Conservation (phyloP, 2,888 invertebrate species). For the Meteorus cinctellus region DNA sequence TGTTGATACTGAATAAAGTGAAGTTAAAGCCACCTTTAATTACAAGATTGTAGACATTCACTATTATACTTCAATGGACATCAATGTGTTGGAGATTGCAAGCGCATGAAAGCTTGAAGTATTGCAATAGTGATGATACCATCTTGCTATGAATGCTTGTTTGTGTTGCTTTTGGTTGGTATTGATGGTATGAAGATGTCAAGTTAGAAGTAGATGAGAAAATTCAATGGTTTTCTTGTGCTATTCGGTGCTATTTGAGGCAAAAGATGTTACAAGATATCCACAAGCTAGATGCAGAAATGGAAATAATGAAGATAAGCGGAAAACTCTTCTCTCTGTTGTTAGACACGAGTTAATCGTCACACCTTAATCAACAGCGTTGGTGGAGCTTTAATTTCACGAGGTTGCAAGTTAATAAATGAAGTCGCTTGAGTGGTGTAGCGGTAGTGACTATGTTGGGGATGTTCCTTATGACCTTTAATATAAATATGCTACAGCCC, state of each 20-base stretch:
- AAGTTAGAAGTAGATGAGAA: not conserved
- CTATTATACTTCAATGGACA: not conserved
- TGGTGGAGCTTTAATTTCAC: slow-evolving; percentile 34
- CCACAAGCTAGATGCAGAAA: not conserved
- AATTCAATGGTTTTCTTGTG: not conserved
- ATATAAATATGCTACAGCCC: slow-evolving; percentile 37
- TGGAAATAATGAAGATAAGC: not conserved
- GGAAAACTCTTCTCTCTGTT: not conserved
- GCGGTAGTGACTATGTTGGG: slow-evolving; percentile 6
- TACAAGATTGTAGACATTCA: not conserved
- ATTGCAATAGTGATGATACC: slow-evolving; percentile 49
- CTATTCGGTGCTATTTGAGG: not conserved
- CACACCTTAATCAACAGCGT: slow-evolving; percentile 47
- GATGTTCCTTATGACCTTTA: slow-evolving; percentile 24
- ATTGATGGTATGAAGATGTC: not conserved
- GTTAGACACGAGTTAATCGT: slow-evolving; percentile 38
- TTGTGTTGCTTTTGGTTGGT: not conserved
- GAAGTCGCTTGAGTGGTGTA: slow-evolving; percentile 24
- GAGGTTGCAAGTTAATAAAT: slow-evolving; percentile 42
- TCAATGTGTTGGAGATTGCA: slow-evolving; percentile 16
- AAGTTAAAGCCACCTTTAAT: not conserved
- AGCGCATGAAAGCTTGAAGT: slow-evolving; percentile 12
- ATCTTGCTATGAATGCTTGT: slow-evolving; percentile 12
- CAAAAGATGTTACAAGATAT: not conserved
- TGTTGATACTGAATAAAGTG: not conserved